Percentiles rank a stretch among this genome's conserved stretches.
These are phyloP conservation scores for Caiman crocodilus DNA, from an alignment of 2,797 vertebrate genomes.

Conservation along the genomic window DNA sequence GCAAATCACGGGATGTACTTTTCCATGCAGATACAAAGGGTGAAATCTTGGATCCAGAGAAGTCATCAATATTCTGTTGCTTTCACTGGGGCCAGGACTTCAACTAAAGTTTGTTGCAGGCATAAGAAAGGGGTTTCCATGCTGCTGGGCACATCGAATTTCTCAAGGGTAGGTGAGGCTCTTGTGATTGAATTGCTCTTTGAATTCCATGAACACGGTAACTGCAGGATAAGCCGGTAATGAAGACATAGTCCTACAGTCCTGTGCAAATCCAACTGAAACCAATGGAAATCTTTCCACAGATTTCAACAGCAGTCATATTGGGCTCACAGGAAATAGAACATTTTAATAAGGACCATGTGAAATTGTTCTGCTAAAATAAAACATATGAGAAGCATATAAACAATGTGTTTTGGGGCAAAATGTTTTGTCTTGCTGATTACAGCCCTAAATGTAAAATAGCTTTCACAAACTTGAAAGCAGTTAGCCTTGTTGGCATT, in stretches of 20 bases:
- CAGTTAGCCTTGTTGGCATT: slow-evolving; percentile 19
- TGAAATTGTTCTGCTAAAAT: slow-evolving; percentile 23
- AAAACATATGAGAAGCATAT: slow-evolving; percentile 30
- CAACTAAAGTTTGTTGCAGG: background rate
- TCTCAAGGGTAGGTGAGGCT: background rate
- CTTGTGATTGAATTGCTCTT: background rate
- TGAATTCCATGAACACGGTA: slow-evolving; percentile 13
- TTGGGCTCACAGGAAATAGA: background rate
- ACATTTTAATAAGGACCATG: background rate
- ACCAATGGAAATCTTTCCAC: background rate
- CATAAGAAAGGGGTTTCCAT: background rate
- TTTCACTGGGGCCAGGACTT: background rate
- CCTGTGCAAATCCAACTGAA: slow-evolving; percentile 26
- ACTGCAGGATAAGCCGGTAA: background rate
- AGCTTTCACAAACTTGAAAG: background rate
- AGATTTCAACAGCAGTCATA: slow-evolving; percentile 23
- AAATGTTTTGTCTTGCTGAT: slow-evolving; percentile 2
- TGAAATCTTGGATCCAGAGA: background rate
- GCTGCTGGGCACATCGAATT: slow-evolving; percentile 25
- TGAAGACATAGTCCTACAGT: background rate
- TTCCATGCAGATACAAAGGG: background rate
- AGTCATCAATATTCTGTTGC: background rate
- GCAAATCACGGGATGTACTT: background rate
- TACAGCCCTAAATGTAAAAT: background rate
- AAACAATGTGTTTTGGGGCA: background rate